Percentiles rank a stretch among this genome's conserved stretches.
phyloP scores from a whole-genome alignment of 2,888 invertebrate genomes.

The Gandaritis pyraliata region DNA sequence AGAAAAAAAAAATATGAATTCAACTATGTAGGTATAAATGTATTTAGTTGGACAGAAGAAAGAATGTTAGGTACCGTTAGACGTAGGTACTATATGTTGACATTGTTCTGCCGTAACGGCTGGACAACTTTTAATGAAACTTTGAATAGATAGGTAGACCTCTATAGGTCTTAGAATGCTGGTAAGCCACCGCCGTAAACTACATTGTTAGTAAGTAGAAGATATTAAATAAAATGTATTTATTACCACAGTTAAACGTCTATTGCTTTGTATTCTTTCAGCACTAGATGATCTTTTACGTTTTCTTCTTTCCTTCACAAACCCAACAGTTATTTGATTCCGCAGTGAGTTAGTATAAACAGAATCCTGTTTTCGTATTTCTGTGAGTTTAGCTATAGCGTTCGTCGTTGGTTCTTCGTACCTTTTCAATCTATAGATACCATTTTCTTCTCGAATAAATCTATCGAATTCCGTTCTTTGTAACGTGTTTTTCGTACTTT shows the following conservation, averaged over 20 bases:
- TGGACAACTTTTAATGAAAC: no score
- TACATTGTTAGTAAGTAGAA: no score
- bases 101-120: no score
- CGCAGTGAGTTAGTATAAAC: background rate
- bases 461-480: slow-evolving; percentile 21
- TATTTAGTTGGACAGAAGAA: no score
- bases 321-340: background rate
- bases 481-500: background rate
- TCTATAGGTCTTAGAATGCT: no score
- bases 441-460: slow-evolving; percentile 12
- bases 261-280: background rate
- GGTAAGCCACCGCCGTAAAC: no score
- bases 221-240: background rate
- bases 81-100: no score
- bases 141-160: no score
- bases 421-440: slow-evolving; percentile 21
- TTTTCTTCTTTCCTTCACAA: background rate
- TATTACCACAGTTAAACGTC: background rate
- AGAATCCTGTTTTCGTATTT: background rate
- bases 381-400: background rate
- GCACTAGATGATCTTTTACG: slow-evolving; percentile 1
- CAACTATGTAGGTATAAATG: no score
- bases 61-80: no score
- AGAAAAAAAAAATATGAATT: no score
- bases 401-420: background rate